phyloP scores from a whole-genome alignment of 2,113 vertebrate genomes.

The Turnix velox region DNA sequence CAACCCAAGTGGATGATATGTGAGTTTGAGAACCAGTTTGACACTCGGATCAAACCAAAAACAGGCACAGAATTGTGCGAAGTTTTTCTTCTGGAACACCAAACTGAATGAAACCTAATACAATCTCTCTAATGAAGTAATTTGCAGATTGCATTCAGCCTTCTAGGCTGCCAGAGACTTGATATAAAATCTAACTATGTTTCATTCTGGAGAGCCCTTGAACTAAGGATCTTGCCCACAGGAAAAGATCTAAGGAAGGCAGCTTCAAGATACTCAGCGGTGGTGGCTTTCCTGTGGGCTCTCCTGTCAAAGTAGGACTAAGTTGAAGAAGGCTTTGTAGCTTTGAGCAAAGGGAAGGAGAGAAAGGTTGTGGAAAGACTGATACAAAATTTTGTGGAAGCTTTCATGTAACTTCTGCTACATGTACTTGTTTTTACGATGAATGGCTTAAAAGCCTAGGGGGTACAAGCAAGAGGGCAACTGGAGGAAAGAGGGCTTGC shows the following conservation, averaged over 20 bases:
- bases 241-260: neutral
- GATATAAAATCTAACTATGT: neutral
- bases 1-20: neutral
- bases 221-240: neutral
- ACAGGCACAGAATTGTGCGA: neutral
- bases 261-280: neutral
- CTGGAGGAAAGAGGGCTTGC: neutral
- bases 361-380: neutral
- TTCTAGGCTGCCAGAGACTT: neutral
- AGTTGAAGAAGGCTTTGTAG: neutral
- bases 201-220: neutral
- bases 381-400: neutral
- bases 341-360: neutral
- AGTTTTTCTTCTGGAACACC: neutral
- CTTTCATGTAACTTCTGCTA: neutral
- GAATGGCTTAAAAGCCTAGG: neutral
- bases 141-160: neutral
- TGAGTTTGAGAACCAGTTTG: neutral
- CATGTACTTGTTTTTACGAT: neutral
- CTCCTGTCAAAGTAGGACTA: neutral
- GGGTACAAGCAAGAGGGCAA: neutral
- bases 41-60: neutral
- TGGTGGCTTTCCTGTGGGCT: neutral
- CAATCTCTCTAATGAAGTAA: neutral
- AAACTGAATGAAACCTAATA: neutral